A percentile compares a stretch with the other conserved stretches of the same genome.
Conservation (phyloP, 1,140 invertebrate species). For the Drosophila tristis region DNA sequence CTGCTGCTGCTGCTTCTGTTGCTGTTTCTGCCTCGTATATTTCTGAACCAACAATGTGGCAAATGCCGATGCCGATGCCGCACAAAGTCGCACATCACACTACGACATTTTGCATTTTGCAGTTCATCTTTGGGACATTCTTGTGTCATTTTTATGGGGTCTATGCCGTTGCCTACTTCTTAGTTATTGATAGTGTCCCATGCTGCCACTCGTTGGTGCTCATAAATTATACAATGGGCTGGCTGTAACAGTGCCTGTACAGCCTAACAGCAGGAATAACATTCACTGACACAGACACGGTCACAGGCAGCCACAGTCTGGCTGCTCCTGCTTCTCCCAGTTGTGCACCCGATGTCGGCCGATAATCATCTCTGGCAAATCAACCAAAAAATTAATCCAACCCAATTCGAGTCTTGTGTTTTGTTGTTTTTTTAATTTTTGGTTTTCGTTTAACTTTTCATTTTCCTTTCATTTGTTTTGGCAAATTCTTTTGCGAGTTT, state of each 20-base stretch:
- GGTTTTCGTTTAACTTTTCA: slow-evolving; percentile 1
- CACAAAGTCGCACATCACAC: slow-evolving; percentile 50
- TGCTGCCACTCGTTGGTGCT: not conserved
- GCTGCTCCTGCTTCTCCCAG: slow-evolving; percentile 28
- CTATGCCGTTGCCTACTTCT: slow-evolving; percentile 32
- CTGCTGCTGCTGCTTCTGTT: not conserved
- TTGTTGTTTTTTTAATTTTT: slow-evolving; percentile 3
- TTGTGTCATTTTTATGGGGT: slow-evolving; percentile 19
- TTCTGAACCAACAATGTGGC: slow-evolving; percentile 37
- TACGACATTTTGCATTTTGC: slow-evolving; percentile 58
- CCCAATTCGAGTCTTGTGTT: not conserved
- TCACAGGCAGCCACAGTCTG: not conserved
- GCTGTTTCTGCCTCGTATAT: slow-evolving; percentile 38
- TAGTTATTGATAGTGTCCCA: slow-evolving; percentile 30
- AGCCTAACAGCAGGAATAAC: slow-evolving; percentile 7
- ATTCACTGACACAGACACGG: slow-evolving; percentile 10
- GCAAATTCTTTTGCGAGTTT: slow-evolving; percentile 60
- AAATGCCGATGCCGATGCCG: slow-evolving; percentile 44
- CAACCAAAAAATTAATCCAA: no score
- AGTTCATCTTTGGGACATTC: slow-evolving; percentile 29
- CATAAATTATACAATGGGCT: slow-evolving; percentile 27
- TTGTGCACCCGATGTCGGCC: slow-evolving; percentile 35
- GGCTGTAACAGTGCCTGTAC: not conserved
- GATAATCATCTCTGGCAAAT: slow-evolving; percentile 34
- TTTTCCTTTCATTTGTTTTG: slow-evolving; percentile 28